Percentiles rank a stretch among this genome's conserved stretches.
These are phyloP conservation scores for Florisuga fusca DNA, from an alignment of 2,797 vertebrate species.

Conservation along the genomic window DNA sequence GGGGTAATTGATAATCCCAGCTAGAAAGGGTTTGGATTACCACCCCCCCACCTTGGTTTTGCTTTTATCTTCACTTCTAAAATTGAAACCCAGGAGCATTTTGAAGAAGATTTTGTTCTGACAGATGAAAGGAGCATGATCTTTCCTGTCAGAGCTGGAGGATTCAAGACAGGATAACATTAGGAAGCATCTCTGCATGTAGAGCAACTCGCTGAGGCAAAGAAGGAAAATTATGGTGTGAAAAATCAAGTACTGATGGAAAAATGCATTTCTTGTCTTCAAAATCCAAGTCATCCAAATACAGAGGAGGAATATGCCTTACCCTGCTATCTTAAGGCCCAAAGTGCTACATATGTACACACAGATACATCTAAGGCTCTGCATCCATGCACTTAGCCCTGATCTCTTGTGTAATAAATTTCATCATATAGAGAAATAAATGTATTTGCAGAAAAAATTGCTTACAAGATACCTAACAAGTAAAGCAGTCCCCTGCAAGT, in stretches of 20 bases:
- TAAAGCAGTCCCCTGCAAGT: neutral
- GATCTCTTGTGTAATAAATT: neutral
- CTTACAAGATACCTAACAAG: neutral
- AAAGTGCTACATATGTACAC: neutral
- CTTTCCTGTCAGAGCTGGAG: neutral
- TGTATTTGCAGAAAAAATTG: neutral
- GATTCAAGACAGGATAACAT: conserved; percentile 41
- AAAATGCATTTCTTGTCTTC: neutral
- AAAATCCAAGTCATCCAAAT: conserved; percentile 12
- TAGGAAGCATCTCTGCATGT: conserved; percentile 1
- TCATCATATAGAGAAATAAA: neutral
- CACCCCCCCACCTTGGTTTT: neutral
- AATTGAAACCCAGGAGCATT: conserved; percentile 34
- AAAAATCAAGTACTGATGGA: conserved; percentile 40
- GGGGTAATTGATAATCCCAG: neutral
- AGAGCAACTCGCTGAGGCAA: neutral
- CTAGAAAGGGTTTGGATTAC: neutral
- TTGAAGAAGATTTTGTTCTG: conserved; percentile 34
- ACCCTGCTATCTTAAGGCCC: neutral
- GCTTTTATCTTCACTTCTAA: conserved; percentile 57
- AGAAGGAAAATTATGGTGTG: conserved; percentile 4
- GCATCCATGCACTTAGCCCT: neutral
- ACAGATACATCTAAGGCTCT: neutral
- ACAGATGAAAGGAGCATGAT: conserved; percentile 26
- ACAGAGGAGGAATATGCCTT: neutral